phyloP scores from a whole-genome alignment of 2,797 vertebrate species.

The Brachyrhaphis roseni region DNA sequence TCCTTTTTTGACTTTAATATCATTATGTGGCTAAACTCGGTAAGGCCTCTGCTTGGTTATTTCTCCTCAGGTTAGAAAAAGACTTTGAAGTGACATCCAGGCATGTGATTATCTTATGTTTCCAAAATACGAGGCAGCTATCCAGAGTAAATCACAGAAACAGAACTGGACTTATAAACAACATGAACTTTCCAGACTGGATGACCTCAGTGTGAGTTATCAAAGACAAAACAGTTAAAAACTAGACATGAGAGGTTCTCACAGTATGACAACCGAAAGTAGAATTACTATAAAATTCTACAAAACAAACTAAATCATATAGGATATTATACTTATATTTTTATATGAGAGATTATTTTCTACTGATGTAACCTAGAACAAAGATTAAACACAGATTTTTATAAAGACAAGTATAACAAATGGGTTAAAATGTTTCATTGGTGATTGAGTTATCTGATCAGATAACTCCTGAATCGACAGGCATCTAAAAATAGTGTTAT shows the following conservation, averaged over 20 bases:
- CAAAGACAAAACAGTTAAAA: neutral
- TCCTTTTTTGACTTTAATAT: neutral
- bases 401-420: neutral
- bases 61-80: neutral
- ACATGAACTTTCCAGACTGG: conserved; percentile 14
- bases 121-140: conserved; percentile 31
- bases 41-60: neutral
- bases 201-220: neutral
- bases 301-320: neutral
- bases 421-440: neutral
- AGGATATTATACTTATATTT: neutral
- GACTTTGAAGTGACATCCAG: neutral
- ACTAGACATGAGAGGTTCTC: neutral
- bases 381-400: neutral
- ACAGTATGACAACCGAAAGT: neutral
- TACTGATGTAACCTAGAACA: neutral
- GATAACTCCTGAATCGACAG: neutral
- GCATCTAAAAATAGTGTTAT: neutral
- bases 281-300: neutral
- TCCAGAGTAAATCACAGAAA: conserved; percentile 25
- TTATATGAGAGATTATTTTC: neutral
- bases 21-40: neutral
- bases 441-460: neutral
- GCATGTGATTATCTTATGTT: conserved; percentile 32
- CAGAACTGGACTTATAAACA: conserved; percentile 9